These are phyloP conservation scores for Heliconius charithonia DNA, from an alignment of 2,888 invertebrate species.

Conservation along the genomic window DNA sequence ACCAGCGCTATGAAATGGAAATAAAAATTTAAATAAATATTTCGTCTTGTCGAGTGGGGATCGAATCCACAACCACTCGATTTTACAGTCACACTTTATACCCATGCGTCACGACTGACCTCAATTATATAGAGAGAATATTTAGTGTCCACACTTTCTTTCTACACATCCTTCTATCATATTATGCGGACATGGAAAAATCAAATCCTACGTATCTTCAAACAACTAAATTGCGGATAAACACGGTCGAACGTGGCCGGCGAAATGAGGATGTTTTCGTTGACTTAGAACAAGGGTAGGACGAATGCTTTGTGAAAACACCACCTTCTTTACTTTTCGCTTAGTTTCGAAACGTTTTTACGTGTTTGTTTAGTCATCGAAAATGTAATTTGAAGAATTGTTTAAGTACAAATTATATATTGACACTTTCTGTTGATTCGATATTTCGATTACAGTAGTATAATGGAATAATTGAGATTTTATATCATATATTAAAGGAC, in stretches of 20 bases:
- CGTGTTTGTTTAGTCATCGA: background rate
- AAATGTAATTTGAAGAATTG: background rate
- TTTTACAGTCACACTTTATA: too few species aligned
- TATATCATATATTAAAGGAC: background rate
- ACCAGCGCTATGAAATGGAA: too few species aligned
- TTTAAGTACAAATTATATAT: background rate
- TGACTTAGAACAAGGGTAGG: conserved; percentile 45
- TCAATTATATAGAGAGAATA: background rate
- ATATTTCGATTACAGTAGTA: background rate
- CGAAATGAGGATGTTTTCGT: conserved; percentile 38
- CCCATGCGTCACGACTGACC: too few species aligned
- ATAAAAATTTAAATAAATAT: too few species aligned
- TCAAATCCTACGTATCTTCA: conserved; percentile 26
- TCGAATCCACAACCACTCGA: too few species aligned
- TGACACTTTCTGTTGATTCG: background rate
- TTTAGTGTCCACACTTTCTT: background rate
- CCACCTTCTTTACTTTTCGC: conserved; percentile 10
- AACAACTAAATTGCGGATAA: conserved; percentile 34
- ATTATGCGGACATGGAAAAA: conserved; percentile 15
- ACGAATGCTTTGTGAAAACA: conserved; percentile 17
- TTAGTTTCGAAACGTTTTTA: background rate
- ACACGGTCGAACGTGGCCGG: conserved; percentile 27
- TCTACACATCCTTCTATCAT: background rate
- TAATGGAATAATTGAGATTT: background rate
- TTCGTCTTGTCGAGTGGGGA: too few species aligned